Percentiles rank a stretch among this genome's conserved stretches.
phyloP scores from a whole-genome alignment of 23 tunicate genomes.

The Diplosoma virens region DNA sequence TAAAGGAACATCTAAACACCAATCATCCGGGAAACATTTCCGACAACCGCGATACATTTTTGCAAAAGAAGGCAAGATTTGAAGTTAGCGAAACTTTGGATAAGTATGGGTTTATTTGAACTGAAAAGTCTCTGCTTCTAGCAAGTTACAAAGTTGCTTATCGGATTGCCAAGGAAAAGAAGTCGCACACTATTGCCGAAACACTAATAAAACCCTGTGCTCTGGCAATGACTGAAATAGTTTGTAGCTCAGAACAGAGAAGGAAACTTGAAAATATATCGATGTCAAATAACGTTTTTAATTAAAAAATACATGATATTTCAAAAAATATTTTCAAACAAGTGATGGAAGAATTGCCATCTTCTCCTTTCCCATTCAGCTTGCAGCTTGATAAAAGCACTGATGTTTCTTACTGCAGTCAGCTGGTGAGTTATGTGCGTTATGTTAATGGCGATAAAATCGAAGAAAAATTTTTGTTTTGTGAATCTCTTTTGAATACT shows the following conservation, averaged over 20 bases:
- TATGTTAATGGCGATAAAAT: constrained; percentile 41
- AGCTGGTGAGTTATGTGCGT: constrained; percentile 39
- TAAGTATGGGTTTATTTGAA: constrained; percentile 23
- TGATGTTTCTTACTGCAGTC: constrained; percentile 31
- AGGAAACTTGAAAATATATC: constrained; percentile 13
- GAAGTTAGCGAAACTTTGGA: constrained; percentile 3
- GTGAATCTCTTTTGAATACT: constrained; percentile 33
- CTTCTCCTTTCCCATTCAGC: constrained; percentile 30
- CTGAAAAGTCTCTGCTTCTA: constrained; percentile 29
- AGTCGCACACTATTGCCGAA: constrained; percentile 23
- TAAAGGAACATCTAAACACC: constrained; percentile 25
- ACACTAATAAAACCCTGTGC: constrained; percentile 34
- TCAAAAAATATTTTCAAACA: constrained; percentile 28
- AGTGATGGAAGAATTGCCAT: constrained; percentile 28
- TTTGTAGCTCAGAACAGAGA: constrained; percentile 27
- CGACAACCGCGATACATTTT: constrained; percentile 20
- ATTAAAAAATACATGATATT: constrained; percentile 32
- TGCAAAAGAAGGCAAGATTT: constrained; percentile 17
- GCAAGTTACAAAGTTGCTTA: constrained; percentile 36
- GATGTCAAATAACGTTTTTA: constrained; percentile 33
- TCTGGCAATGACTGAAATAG: constrained; percentile 27
- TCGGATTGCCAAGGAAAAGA: constrained; percentile 36
- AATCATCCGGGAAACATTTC: constrained; percentile 18
- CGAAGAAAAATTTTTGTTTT: constrained; percentile 52
- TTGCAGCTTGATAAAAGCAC: constrained; percentile 44